Evolutionary conservation across 2,113 vertebrate species (phyloP).

Genomic region (Salvelinus alpinus): DNA sequence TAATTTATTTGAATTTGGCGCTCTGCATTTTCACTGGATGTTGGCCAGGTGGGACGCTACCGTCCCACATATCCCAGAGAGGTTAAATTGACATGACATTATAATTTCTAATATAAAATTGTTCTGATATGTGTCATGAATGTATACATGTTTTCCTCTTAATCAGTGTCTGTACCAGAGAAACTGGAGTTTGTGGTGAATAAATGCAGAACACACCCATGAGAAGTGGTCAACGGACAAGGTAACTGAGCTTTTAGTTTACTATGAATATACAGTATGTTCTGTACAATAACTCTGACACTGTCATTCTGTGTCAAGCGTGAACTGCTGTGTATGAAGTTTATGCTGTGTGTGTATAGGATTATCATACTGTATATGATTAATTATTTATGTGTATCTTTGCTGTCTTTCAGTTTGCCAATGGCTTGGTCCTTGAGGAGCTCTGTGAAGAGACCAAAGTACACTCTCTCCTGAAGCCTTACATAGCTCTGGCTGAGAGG

Average conservation of each 20-base stretch:
- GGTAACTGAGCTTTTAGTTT: slow-evolving; percentile 59
- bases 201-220: slow-evolving; percentile 91
- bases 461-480: slow-evolving; percentile 93
- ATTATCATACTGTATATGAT: background rate
- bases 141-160: slow-evolving; percentile 5
- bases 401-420: slow-evolving; percentile 81
- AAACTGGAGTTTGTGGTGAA: slow-evolving; percentile 90
- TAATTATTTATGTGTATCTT: slow-evolving; percentile 4
- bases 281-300: background rate
- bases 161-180: slow-evolving; percentile 84
- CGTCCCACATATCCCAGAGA: too few relatives aligned
- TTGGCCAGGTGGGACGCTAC: too few relatives aligned
- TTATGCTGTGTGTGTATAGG: background rate
- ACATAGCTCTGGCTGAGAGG: slow-evolving; percentile 92
- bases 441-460: slow-evolving; percentile 88
- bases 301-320: background rate
- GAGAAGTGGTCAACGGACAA: slow-evolving; percentile 97
- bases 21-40: too few relatives aligned
- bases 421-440: slow-evolving; percentile 92
- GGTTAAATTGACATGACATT: too few relatives aligned
- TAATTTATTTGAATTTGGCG: too few relatives aligned
- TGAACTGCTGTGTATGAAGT: background rate
- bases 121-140: background rate
- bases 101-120: background rate
- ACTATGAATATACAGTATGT: background rate